Evolutionary conservation across 2,888 invertebrate species (phyloP).

Genomic region (Netelia fuscicornis): DNA sequence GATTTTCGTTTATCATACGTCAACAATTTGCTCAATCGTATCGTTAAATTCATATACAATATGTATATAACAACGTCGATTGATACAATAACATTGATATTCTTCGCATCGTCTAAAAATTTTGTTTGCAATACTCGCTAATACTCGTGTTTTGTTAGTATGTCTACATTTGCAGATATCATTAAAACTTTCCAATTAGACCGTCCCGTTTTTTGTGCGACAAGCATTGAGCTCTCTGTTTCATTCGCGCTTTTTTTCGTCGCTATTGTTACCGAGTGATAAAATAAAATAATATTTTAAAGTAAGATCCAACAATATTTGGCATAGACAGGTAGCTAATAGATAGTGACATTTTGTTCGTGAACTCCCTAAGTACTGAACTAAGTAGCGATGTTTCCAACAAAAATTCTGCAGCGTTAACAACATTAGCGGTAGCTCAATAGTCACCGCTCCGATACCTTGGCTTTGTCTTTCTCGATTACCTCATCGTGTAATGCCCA

Average conservation of each 20-base stretch:
- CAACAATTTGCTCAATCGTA: conserved; percentile 54
- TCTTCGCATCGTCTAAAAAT: not conserved
- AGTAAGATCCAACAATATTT: conserved; percentile 62
- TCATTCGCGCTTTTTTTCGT: conserved; percentile 4
- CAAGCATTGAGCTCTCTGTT: conserved; percentile 8
- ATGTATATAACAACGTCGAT: conserved; percentile 50
- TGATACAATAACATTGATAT: conserved; percentile 13
- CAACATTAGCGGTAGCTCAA: conserved; percentile 15
- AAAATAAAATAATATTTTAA: conserved; percentile 35
- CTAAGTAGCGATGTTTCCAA: not conserved
- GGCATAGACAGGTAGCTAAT: conserved; percentile 59
- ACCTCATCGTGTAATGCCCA: conserved; percentile 33
- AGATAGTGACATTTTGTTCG: conserved; percentile 13
- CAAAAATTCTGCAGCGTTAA: conserved; percentile 5
- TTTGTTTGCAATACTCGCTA: conserved; percentile 52
- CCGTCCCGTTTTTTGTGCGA: not conserved
- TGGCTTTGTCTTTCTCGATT: not conserved
- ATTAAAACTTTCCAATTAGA: conserved; percentile 30
- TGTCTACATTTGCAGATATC: conserved; percentile 48
- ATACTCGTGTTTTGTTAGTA: conserved; percentile 56
- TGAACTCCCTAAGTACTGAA: conserved; percentile 8
- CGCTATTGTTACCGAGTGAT: not conserved
- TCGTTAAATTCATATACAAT: conserved; percentile 55
- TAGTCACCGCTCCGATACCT: conserved; percentile 3
- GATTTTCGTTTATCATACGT: conserved; percentile 37